Conservation (phyloP, 2,113 vertebrate species). For the Lampris incognitus region DNA sequence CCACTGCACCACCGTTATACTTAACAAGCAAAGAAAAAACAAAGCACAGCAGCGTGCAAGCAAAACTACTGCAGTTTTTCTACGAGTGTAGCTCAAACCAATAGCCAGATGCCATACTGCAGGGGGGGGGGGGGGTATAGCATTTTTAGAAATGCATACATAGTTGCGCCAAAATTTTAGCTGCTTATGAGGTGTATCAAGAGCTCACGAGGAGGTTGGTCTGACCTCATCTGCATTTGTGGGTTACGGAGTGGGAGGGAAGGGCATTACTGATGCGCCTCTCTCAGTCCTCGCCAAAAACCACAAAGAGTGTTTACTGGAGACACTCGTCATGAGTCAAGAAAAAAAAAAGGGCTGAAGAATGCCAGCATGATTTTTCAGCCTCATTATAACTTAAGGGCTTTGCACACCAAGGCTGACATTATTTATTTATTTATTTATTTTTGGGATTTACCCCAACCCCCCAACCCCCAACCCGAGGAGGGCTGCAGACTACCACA, state of each 20-base stretch:
- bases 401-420: too few species aligned
- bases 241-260: conserved; percentile 9
- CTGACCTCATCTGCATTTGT: conserved; percentile 34
- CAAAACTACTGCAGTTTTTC: conserved; percentile 38
- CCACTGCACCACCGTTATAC: conserved; percentile 39
- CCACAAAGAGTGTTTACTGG: conserved; percentile 19
- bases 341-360: conserved; percentile 39
- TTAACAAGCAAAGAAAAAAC: conserved; percentile 56
- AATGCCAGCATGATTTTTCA: conserved; percentile 37
- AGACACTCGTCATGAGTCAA: conserved; percentile 27
- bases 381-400: neutral
- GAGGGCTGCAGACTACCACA: too few species aligned
- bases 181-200: conserved; percentile 81
- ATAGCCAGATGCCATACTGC: conserved; percentile 52
- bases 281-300: conserved; percentile 12
- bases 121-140: conserved; percentile 10
- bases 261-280: conserved; percentile 44
- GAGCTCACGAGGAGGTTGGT: conserved; percentile 38
- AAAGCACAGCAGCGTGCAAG: conserved; percentile 55
- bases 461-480: too few species aligned
- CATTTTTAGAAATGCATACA: conserved; percentile 60
- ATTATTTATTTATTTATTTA: too few species aligned
- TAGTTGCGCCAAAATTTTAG: conserved; percentile 57
- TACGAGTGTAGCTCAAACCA: conserved; percentile 40
- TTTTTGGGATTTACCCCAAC: too few species aligned